These are phyloP conservation scores for Eriocheir sinensis DNA, from an alignment of 1,140 invertebrate genomes.

Conservation along the genomic window DNA sequence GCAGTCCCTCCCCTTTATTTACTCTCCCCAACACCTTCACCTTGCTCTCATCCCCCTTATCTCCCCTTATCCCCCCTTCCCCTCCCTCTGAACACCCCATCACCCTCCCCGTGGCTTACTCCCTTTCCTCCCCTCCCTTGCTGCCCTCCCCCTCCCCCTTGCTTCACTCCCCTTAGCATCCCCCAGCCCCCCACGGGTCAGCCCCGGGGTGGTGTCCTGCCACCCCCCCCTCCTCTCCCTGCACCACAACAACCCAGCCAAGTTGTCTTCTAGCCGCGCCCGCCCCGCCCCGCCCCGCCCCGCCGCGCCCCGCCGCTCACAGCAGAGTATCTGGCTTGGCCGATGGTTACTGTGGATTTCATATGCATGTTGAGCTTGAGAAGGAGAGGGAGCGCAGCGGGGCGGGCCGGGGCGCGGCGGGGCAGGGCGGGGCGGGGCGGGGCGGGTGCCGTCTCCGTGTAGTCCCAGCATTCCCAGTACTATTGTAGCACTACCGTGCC, in stretches of 20 bases:
- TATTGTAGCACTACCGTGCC: constrained; percentile 78
- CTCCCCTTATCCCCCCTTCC: neutral
- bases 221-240: neutral
- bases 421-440: constrained; percentile 21
- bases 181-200: too few relatives aligned
- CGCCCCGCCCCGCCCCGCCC: neutral
- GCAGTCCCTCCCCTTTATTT: neutral
- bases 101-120: neutral
- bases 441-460: constrained; percentile 76
- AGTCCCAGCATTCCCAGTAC: constrained; percentile 77
- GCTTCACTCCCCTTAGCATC: constrained; percentile 23
- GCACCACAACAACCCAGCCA: neutral
- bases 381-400: constrained; percentile 61
- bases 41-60: neutral
- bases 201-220: too few relatives aligned
- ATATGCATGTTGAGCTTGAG: constrained; percentile 64
- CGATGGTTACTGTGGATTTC: constrained; percentile 69
- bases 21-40: neutral
- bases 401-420: constrained; percentile 50
- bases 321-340: constrained; percentile 67
- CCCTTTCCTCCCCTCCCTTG: neutral
- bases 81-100: neutral
- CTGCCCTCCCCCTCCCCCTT: neutral
- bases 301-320: neutral
- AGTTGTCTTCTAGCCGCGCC: neutral